Evolutionary conservation across 2,113 vertebrate species (phyloP), one percentile per base, ranked within the genome.

Genomic region (Dromiciops gliroides): DNA sequence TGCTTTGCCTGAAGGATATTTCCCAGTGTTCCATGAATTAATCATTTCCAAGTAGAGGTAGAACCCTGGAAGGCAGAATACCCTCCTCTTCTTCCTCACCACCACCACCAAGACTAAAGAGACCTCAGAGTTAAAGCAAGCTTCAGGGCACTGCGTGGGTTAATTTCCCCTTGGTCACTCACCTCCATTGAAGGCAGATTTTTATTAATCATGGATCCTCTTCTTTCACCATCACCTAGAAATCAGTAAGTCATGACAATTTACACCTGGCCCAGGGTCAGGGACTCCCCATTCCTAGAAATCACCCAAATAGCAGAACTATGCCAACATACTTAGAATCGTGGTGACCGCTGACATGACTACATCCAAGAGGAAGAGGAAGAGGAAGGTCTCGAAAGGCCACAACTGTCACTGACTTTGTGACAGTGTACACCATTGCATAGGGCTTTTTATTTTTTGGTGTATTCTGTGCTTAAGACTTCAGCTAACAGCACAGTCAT

Each of bases 171-270:
- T 89, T 48, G 37, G 26, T 37, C 23, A 28, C 98, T 98, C 93
- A 98, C 98, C 96, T 96, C 92, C 0, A 48, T 83, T 60, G 23
- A 92, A 0, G 89, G 48, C 26, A 49, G 22, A 47, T 49, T 92
- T 93, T 90, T 44, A 3, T 60, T 8, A 28, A 89, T 22, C 0
- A 9, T 9, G 0, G 94, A 22, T 93, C 93, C 96, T 89, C 0
- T 90, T 22, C 11, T 52, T 22, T 92, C 51, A 3, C 10, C 53
- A 22, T 56, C 90, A 47, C 95, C 97, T 98, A 75, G 56, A 91
- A 95, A 60, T 49, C 60, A 92, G n/a, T 0, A 31, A 93, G 37
- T 91, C 9, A 2, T 26, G 50, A 49, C 37, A 44, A 12, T 89
- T 51, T 50, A 90, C 48, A 12, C 19, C 25, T 16, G 24, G 25